phyloP scores from a whole-genome alignment of 1,140 invertebrate species.

The Reticulitermes speratus region DNA sequence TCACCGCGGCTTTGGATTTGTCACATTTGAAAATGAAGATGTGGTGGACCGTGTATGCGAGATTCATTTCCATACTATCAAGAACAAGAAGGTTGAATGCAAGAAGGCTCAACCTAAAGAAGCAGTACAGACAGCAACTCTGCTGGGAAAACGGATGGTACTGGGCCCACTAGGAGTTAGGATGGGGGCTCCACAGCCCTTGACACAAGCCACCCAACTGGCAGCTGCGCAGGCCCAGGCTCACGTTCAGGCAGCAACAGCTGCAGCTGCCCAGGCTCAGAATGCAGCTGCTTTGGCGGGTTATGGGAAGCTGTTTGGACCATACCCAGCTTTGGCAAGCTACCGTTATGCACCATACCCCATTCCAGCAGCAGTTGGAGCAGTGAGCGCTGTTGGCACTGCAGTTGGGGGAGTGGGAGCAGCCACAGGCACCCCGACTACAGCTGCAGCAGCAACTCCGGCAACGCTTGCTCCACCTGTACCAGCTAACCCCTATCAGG shows the following conservation, averaged over 20 bases:
- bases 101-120: slow-evolving; percentile 93
- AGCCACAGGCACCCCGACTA: slow-evolving; percentile 43
- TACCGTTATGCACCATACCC: slow-evolving; percentile 74
- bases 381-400: slow-evolving; percentile 51
- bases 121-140: slow-evolving; percentile 73
- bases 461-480: slow-evolving; percentile 56
- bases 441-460: slow-evolving; percentile 52
- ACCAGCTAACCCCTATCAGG: slow-evolving; percentile 68
- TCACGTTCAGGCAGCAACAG: slow-evolving; percentile 59
- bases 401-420: slow-evolving; percentile 55
- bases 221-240: slow-evolving; percentile 59
- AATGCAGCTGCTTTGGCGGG: slow-evolving; percentile 51
- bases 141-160: slow-evolving; percentile 71
- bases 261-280: slow-evolving; percentile 50
- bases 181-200: slow-evolving; percentile 55
- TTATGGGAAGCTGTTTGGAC: slow-evolving; percentile 69
- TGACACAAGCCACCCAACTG: slow-evolving; percentile 52
- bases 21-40: slow-evolving; percentile 89
- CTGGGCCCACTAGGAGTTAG: slow-evolving; percentile 63
- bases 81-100: slow-evolving; percentile 91
- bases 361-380: slow-evolving; percentile 59
- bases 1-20: slow-evolving; percentile 87
- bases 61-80: slow-evolving; percentile 90
- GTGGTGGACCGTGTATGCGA: slow-evolving; percentile 88
- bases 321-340: slow-evolving; percentile 62